Percentiles rank a stretch among this genome's conserved stretches.
These are phyloP conservation scores for Melieria picta DNA, from an alignment of 2,888 invertebrate species.

Conservation along the genomic window DNA sequence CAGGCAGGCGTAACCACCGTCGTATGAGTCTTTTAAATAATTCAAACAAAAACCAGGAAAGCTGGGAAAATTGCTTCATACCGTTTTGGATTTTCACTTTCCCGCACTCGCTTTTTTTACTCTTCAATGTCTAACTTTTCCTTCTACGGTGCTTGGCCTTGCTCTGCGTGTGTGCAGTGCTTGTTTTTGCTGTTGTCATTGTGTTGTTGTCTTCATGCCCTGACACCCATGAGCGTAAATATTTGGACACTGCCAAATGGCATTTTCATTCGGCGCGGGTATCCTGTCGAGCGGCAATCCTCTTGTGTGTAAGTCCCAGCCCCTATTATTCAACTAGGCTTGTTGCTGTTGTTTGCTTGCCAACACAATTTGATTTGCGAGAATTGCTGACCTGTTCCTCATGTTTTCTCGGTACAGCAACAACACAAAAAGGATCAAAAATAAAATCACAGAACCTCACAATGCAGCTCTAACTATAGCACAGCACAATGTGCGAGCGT, in stretches of 20 bases:
- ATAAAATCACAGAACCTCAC: neutral
- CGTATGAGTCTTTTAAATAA: conserved; percentile 5
- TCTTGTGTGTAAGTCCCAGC: conserved; percentile 18
- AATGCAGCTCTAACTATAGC: neutral
- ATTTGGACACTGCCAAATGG: conserved; percentile 44
- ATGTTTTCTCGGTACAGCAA: conserved; percentile 15
- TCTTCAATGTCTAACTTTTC: neutral
- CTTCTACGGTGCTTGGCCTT: neutral
- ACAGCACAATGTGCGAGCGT: neutral
- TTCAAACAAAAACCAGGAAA: neutral
- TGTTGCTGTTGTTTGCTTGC: conserved; percentile 25
- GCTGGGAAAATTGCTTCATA: neutral
- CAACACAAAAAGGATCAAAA: neutral
- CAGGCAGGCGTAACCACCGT: neutral
- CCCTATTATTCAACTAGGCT: conserved; percentile 17
- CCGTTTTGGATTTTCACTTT: conserved; percentile 5
- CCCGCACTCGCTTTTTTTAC: neutral
- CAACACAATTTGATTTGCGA: conserved; percentile 36
- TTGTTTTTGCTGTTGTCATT: neutral
- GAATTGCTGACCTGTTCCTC: conserved; percentile 36
- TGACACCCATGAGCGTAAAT: conserved; percentile 42
- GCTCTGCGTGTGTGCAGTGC: neutral
- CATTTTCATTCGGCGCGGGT: conserved; percentile 32
- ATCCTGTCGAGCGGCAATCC: conserved; percentile 16
- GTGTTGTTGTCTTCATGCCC: conserved; percentile 21